phyloP scores from a whole-genome alignment of 1,140 invertebrate species.

The Habropoda laboriosa region DNA sequence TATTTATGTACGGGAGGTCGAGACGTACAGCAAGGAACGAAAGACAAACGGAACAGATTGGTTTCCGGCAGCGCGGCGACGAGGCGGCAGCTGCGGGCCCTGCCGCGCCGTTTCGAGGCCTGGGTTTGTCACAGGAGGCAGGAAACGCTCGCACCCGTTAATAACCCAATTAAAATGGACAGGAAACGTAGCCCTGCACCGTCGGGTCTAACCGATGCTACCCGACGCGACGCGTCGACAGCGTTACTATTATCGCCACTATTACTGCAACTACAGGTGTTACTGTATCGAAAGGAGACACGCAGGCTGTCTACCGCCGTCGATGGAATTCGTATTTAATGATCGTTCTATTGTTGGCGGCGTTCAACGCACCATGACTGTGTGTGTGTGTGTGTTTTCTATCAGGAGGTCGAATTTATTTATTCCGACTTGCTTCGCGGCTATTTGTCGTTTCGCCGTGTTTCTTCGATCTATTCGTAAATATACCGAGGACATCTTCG shows the following conservation, averaged over 20 bases:
- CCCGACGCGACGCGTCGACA: conserved; percentile 36
- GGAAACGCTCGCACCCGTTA: conserved; percentile 73
- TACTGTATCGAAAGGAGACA: background rate
- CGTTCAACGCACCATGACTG: background rate
- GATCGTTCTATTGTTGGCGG: background rate
- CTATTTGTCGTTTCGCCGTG: too few relatives aligned
- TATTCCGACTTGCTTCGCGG: too few relatives aligned
- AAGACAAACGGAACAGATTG: conserved; percentile 77
- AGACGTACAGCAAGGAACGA: conserved; percentile 31
- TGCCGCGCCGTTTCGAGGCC: conserved; percentile 41
- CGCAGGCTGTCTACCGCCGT: background rate
- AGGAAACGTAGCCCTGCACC: conserved; percentile 64
- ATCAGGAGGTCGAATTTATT: too few relatives aligned
- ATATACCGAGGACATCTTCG: too few relatives aligned
- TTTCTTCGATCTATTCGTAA: too few relatives aligned
- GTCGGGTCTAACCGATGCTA: conserved; percentile 9
- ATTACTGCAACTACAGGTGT: conserved; percentile 43
- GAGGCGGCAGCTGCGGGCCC: conserved; percentile 65
- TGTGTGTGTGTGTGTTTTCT: too few relatives aligned
- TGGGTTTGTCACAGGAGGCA: conserved; percentile 71
- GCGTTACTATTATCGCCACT: conserved; percentile 48
- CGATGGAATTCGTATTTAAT: background rate
- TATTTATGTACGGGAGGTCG: conserved; percentile 64
- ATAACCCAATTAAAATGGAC: conserved; percentile 75
- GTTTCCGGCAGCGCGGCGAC: conserved; percentile 68